phyloP scores from a whole-genome alignment of 1,140 invertebrate species.

The Camponotus pennsylvanicus region DNA sequence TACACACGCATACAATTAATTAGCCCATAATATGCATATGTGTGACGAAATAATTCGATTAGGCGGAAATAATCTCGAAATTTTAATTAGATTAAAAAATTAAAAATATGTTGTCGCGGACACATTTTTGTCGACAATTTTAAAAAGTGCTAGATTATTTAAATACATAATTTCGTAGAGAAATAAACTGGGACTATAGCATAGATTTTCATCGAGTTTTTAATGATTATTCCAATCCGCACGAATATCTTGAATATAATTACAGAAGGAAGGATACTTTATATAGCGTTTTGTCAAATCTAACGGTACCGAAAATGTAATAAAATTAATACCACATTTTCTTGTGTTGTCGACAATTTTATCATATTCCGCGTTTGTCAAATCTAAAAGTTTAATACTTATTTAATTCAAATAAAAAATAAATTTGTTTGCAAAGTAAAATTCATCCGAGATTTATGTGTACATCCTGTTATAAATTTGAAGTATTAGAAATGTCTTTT shows the following conservation, averaged over 20 bases:
- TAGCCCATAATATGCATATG: constrained; percentile 52
- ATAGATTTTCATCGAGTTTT: background rate
- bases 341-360: background rate
- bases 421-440: background rate
- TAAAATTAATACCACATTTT: constrained; percentile 30
- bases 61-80: constrained; percentile 42
- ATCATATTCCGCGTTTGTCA: background rate
- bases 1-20: constrained; percentile 67
- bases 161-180: constrained; percentile 45
- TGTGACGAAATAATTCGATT: too few relatives aligned
- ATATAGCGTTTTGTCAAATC: constrained; percentile 25
- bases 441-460: background rate
- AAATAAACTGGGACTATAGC: constrained; percentile 11
- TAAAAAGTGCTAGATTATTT: constrained; percentile 34
- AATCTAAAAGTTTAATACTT: background rate
- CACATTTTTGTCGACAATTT: background rate
- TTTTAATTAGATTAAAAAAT: constrained; percentile 29
- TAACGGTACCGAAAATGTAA: background rate
- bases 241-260: background rate
- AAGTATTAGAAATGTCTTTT: background rate
- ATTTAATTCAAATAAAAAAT: background rate
- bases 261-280: background rate
- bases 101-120: background rate
- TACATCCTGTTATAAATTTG: background rate
- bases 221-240: constrained; percentile 7